Percentiles rank a stretch among this genome's conserved stretches.
phyloP scores from a whole-genome alignment of 2,797 vertebrate species.

The Takifugu rubripes region DNA sequence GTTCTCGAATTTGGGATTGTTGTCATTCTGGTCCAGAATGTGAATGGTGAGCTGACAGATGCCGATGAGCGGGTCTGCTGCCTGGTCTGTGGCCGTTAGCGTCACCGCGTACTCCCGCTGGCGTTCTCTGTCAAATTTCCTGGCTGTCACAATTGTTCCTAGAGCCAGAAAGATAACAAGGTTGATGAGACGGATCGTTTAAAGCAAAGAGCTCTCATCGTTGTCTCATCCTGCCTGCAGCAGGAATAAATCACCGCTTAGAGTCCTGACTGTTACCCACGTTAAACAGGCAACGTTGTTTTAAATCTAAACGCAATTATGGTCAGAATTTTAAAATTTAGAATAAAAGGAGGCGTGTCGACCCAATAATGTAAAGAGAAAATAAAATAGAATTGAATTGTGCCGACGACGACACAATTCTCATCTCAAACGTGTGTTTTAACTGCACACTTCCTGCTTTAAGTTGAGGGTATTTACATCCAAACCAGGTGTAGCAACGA shows the following conservation, averaged over 20 bases:
- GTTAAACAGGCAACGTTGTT: too few species aligned
- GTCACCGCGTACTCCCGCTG: slow-evolving; percentile 87
- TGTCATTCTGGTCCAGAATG: slow-evolving; percentile 90
- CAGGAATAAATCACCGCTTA: neutral
- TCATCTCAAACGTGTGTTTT: too few species aligned
- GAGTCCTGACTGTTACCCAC: too few species aligned
- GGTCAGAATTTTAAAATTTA: too few species aligned
- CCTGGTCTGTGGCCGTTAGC: slow-evolving; percentile 88
- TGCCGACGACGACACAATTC: too few species aligned
- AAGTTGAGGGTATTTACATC: too few species aligned
- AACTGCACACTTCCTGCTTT: too few species aligned
- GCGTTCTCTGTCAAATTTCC: slow-evolving; percentile 86
- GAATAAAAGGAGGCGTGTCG: too few species aligned
- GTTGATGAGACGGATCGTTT: slow-evolving; percentile 17
- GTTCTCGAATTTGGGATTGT: slow-evolving; percentile 90
- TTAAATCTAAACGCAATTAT: too few species aligned
- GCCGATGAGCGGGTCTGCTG: slow-evolving; percentile 83
- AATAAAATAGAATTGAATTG: too few species aligned
- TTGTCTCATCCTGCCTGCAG: slow-evolving; percentile 8
- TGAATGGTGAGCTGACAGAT: slow-evolving; percentile 88
- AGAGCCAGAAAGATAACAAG: slow-evolving; percentile 22
- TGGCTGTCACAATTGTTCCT: slow-evolving; percentile 83
- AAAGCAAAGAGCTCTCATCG: slow-evolving; percentile 3
- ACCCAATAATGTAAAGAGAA: too few species aligned
- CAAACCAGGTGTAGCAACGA: too few species aligned